Percentiles rank a stretch among this genome's conserved stretches.
Conservation (phyloP, 2,113 vertebrate genomes). For the Dicrurus megarhynchus region DNA sequence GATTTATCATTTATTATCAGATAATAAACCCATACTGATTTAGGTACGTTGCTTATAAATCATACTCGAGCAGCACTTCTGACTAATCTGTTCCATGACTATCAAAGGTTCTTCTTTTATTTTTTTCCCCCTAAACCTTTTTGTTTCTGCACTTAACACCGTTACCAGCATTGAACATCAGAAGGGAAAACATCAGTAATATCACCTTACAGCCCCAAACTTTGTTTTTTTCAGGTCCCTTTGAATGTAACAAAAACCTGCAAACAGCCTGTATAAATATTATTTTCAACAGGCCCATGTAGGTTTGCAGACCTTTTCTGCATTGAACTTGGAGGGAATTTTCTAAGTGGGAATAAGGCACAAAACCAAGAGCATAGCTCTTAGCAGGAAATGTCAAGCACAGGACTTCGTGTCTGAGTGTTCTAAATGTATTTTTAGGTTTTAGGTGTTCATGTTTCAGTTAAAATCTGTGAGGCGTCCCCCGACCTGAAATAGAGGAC, state of each 20-base stretch:
- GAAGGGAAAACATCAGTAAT: not conserved
- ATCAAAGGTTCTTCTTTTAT: not conserved
- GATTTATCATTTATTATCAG: not conserved
- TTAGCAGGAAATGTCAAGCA: not conserved
- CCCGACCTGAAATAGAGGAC: not conserved
- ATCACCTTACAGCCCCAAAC: not conserved
- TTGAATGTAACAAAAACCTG: not conserved
- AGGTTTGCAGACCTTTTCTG: not conserved
- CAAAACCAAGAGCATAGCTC: not conserved
- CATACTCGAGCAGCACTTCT: not conserved
- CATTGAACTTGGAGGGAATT: not conserved
- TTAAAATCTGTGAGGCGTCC: not conserved
- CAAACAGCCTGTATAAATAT: not conserved
- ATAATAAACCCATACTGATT: not conserved
- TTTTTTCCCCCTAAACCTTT: not conserved
- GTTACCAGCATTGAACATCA: fast-evolving
- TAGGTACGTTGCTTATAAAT: not conserved
- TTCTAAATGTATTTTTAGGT: not conserved
- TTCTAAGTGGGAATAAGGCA: not conserved
- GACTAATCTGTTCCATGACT: conserved; percentile 50
- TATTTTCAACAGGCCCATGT: not conserved
- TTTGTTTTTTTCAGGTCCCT: not conserved
- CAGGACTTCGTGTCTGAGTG: fast-evolving
- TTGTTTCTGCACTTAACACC: not conserved
- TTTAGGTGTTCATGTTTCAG: not conserved